A percentile compares a stretch with the other conserved stretches of the same genome.
These are phyloP conservation scores for Poeciliopsis presidionis DNA, from an alignment of 2,797 vertebrate genomes.

Conservation along the genomic window DNA sequence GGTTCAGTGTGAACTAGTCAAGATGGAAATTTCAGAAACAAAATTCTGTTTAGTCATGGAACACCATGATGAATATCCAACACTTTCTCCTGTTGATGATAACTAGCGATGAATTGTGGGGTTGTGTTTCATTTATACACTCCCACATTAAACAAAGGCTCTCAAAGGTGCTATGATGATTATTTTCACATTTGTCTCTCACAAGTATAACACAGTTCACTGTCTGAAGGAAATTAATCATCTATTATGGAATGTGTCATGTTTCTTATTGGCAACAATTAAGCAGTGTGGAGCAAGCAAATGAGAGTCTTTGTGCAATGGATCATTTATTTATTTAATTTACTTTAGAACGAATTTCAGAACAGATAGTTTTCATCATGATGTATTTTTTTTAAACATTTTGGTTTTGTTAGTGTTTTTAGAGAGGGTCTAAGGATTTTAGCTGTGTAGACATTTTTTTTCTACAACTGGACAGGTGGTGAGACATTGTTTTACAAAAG, in stretches of 20 bases:
- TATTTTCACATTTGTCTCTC: slow-evolving; percentile 51
- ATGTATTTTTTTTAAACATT: background rate
- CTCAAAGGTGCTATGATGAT: slow-evolving; percentile 53
- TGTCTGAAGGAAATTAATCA: slow-evolving; percentile 63
- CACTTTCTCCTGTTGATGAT: slow-evolving; percentile 28
- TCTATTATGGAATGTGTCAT: slow-evolving; percentile 57
- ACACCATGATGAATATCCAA: slow-evolving; percentile 58
- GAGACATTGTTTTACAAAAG: background rate
- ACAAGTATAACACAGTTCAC: slow-evolving; percentile 43
- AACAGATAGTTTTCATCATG: background rate
- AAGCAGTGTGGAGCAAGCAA: slow-evolving; percentile 49
- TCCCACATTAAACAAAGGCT: slow-evolving; percentile 46
- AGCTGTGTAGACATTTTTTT: no score
- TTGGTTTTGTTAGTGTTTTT: background rate
- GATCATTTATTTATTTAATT: slow-evolving; percentile 7
- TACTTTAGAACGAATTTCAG: background rate
- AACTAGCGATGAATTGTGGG: slow-evolving; percentile 42
- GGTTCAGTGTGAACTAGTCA: slow-evolving; percentile 46
- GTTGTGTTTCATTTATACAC: slow-evolving; percentile 55
- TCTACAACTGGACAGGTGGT: background rate
- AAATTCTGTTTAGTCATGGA: slow-evolving; percentile 35
- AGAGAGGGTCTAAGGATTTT: background rate
- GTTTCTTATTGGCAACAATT: slow-evolving; percentile 63
- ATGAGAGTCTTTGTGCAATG: slow-evolving; percentile 25
- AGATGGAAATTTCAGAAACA: slow-evolving; percentile 52